Evolutionary conservation across 2,797 vertebrate species (phyloP).

Genomic region (Mus spretus): DNA sequence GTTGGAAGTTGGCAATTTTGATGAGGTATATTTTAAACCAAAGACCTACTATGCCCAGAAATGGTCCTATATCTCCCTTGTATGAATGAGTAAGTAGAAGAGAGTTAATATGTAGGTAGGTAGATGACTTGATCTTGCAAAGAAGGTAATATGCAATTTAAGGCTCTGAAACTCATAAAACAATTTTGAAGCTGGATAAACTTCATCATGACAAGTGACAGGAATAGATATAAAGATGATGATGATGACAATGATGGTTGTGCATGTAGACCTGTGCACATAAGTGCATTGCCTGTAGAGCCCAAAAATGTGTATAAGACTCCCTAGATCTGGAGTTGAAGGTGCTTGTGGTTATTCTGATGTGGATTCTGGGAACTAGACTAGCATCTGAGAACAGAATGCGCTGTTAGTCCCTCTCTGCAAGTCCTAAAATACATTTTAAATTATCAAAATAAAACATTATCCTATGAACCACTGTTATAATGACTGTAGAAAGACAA

Average conservation of each 20-base stretch:
- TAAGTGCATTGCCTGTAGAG: not conserved
- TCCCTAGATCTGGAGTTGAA: not conserved
- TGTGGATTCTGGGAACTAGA: not conserved
- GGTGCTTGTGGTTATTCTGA: not conserved
- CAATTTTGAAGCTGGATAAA: not conserved
- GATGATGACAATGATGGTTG: not conserved
- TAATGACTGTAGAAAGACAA: constrained; percentile 15
- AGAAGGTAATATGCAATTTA: not conserved
- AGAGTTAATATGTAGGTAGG: not conserved
- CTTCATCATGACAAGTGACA: not conserved
- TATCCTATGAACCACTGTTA: not conserved
- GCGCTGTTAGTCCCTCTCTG: not conserved
- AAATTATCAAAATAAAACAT: not conserved
- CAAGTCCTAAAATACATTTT: not conserved
- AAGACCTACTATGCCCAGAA: not conserved
- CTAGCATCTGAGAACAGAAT: not conserved
- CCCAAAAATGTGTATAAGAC: not conserved
- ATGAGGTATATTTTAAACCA: not conserved
- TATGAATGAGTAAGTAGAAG: not conserved
- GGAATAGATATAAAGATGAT: not conserved
- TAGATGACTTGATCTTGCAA: constrained; percentile 1
- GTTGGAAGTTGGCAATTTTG: not conserved
- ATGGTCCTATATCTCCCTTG: not conserved
- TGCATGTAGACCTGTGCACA: not conserved
- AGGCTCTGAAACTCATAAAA: not conserved